Evolutionary conservation across 2,113 vertebrate genomes (phyloP).

Genomic region (Henicopernis longicauda): DNA sequence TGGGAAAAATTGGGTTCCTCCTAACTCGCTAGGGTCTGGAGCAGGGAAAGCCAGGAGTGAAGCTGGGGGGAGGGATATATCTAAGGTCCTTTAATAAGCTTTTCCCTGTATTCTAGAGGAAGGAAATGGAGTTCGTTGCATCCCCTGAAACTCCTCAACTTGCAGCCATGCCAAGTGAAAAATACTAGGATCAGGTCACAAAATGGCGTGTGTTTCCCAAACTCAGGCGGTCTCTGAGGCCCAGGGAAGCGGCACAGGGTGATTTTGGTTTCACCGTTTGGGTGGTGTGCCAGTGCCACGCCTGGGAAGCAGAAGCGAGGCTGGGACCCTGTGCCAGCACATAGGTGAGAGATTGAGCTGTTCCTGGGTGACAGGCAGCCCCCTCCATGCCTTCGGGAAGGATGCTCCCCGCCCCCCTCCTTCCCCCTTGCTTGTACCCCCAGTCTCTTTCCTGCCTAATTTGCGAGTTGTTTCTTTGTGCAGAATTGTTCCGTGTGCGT

Average conservation of each 20-base stretch:
- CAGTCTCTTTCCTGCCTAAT: not conserved
- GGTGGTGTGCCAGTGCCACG: not conserved
- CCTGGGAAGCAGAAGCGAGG: not conserved
- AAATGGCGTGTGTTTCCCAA: not conserved
- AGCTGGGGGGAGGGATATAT: not conserved
- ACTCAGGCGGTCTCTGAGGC: not conserved
- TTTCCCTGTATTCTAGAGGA: not conserved
- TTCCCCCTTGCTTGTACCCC: not conserved
- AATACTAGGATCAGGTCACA: not conserved
- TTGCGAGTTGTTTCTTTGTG: not conserved
- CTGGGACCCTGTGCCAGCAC: not conserved
- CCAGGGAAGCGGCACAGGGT: not conserved
- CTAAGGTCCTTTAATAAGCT: not conserved
- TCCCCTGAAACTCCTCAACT: not conserved
- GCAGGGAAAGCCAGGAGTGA: not conserved
- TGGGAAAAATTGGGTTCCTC: not conserved
- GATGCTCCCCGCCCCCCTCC: not conserved
- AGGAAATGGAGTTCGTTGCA: not conserved
- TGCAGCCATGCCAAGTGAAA: not conserved
- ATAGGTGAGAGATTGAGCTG: not conserved
- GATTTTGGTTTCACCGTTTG: not conserved
- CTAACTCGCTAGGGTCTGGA: fast-evolving
- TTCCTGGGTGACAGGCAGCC: not conserved
- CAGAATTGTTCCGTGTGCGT: not conserved
- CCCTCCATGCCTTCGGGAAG: not conserved